Percentiles rank a stretch among this genome's conserved stretches.
These are phyloP conservation scores for Morone chrysops DNA, from an alignment of 2,113 vertebrate genomes.

Conservation along the genomic window DNA sequence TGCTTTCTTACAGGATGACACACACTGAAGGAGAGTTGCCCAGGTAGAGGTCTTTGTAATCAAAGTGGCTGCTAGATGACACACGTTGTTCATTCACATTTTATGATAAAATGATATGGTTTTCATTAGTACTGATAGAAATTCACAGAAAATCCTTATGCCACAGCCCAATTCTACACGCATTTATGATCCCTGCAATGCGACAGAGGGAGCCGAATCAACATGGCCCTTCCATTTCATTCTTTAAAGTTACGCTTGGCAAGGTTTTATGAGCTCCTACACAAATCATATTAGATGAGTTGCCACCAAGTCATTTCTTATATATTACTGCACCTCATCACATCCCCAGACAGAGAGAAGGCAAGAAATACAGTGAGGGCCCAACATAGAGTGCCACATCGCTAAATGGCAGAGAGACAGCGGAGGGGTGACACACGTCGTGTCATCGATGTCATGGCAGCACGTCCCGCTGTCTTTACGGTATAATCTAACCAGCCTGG, in stretches of 20 bases:
- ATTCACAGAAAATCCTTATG: constrained; percentile 57
- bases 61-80: constrained; percentile 15
- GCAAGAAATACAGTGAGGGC: constrained; percentile 41
- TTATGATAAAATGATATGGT: constrained; percentile 52
- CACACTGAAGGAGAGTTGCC: constrained; percentile 25
- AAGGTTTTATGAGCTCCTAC: constrained; percentile 77
- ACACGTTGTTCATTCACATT: constrained; percentile 27
- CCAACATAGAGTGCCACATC: constrained; percentile 39
- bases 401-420: constrained; percentile 67
- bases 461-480: constrained; percentile 69
- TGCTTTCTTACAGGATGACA: constrained; percentile 51
- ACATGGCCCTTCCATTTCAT: constrained; percentile 63
- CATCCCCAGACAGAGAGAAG: constrained; percentile 53
- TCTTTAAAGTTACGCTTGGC: constrained; percentile 78
- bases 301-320: constrained; percentile 77
- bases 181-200: constrained; percentile 79
- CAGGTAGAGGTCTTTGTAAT: constrained; percentile 29
- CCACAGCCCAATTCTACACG: constrained; percentile 47
- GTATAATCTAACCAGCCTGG: constrained; percentile 69
- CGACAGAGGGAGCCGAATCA: constrained; percentile 68
- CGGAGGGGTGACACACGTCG: constrained; percentile 63
- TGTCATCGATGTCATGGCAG: constrained; percentile 78
- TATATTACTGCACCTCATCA: constrained; percentile 76
- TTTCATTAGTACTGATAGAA: constrained; percentile 65
- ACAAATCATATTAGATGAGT: constrained; percentile 82